Base-by-base conservation (phyloP, 2,797 vertebrate species). In the Oreochromis mossambicus region DNA sequence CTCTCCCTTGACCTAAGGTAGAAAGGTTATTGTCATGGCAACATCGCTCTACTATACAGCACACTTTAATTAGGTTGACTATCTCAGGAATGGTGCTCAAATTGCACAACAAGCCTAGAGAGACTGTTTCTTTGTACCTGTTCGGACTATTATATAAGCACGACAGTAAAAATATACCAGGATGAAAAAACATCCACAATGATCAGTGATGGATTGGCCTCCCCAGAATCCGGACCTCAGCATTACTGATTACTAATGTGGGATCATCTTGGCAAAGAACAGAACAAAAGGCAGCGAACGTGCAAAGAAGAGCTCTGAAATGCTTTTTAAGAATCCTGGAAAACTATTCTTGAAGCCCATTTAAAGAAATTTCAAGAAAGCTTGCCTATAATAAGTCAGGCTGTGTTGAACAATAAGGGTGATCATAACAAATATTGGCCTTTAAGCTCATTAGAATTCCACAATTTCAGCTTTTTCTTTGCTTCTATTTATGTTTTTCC, bases 11-110 rank as follows among this genome's bases (percentile, higher is more conserved):
- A 87, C 82, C 82, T 55, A 38, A 54, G 73, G 55, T 79, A 73
- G 58, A 85, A 52, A 84, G 85, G 88, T 91, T 73, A 76, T 54
- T 63, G 81, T 48, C 82, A 87, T 86, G 85, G 83, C 73, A 89
- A 87, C 89, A 4, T 14, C 10, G 8, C 77, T 81, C 68, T 63
- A 79, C 77, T 80, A 58, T 15, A 19, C 75, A 36, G 17, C 26
- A 56, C 51, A 51, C 54, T 82, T 78, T 89, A 89, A 91, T 89
- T 77, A 87, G 75, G 24, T 36, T 21, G 77, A 51, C 68, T 79
- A 26, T 79, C 54, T 68, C 32, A 77, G 43, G 75, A 79, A 19
- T 54, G 55, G 54, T 17, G 68, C 61, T 90, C 79, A 84, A 50
- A 87, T 82, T 81, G 79, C 84, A 83, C 77, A 73, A 83, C 17